Evolutionary conservation across 37 sponge, comb jelly and placozoan genomes (phyloP), one percentile per base, ranked within the genome.

Genomic region (Haliclona indistincta): DNA sequence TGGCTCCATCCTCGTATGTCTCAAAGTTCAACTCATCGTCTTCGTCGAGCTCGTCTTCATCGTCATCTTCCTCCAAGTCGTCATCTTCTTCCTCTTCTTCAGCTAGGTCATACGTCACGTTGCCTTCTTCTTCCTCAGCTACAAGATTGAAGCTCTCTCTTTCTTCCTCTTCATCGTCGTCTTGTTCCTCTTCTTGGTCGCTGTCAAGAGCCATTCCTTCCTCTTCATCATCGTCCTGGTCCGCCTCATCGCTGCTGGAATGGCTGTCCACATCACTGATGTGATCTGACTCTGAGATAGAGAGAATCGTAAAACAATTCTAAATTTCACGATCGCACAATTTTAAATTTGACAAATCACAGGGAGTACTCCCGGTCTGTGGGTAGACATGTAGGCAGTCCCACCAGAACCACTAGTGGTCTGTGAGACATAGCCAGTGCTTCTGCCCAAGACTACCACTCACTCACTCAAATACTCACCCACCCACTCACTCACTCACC

Each of bases 1-100:
- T 76, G 43, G 78, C 63, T 23, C 51, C 53, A 66, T 81, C 82
- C 15, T 38, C 70, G 7, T 84, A 77, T 23, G 56, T 76, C 6
- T 86, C 83, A 45, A 64, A 54, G 3, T 85, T 88, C n/a, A 90
- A 91, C 2, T 86, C 89, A 60, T 79, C 78, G 32, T 83, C 86
- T 44, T 75, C 84, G 29, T 77, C 94, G 38, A 80, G 63, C 26
- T 79, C 85, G n/a, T 74, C 81, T 38, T 70, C 83, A 4, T 82
- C 92, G 32, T 76, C 69, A 13, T 55, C 88, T 15, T 73, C 88
- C 2, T 70, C 84, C 20, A 52, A 41, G 15, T 74, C 80, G 1
- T 79, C 84, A n/a, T 74, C 90, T 34, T 73, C 86, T 10, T 76
- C 88, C 36, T 65, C 89, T 32, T 66, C 83, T 15, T 88, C 89